Base-by-base conservation (phyloP, 2,888 invertebrate species). In the Agrilus cyanescens region DNA sequence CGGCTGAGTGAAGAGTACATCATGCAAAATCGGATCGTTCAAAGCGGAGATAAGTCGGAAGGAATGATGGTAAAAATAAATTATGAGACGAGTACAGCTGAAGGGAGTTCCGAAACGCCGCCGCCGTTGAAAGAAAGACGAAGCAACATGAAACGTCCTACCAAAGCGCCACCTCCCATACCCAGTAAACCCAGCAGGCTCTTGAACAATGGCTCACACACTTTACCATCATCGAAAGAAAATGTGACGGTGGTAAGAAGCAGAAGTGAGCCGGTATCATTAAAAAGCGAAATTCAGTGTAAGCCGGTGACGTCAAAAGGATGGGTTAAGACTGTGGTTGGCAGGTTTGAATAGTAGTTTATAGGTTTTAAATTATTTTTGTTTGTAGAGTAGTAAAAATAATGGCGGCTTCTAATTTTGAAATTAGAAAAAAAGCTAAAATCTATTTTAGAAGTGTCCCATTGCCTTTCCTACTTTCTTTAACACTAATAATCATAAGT, bases 271-370 rank as follows among this genome's bases (percentile, higher is more conserved):
- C 29, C 37, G 3, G 25, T 25, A 4, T 38, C 10, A 13, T 15
- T 25, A 25, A 40, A 35, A 15, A 6, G 15, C 7, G 12, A 7
- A 14, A 25, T 13, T 12, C 31, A 20, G 14, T 29, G 32, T n/a
- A 31, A 38, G 20, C 40, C 39, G 14, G 37, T 44, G 29, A 46
- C 46, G 31, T 59, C 66, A 4, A 74, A 75, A 65, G 78, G 77
- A 53, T 84, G 83, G 83, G 84, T 84, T 0, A 80, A 79, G 56
- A 78, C 82, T 55, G 79, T 84, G 55, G 80, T 82, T 12, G 80
- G 78, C 52, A 76, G 80, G 69, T 76, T 83, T 58, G 82, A 83
- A 71, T 78, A 62, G 66, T 55, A 51, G 43, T 50, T 47, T 46
- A 48, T 25, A 25, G 25, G 8, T 25, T 25, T 1, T 8, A 25